A percentile compares a stretch with the other conserved stretches of the same genome.
phyloP scores from a whole-genome alignment of 2,797 vertebrate species.

The Parambassis ranga region DNA sequence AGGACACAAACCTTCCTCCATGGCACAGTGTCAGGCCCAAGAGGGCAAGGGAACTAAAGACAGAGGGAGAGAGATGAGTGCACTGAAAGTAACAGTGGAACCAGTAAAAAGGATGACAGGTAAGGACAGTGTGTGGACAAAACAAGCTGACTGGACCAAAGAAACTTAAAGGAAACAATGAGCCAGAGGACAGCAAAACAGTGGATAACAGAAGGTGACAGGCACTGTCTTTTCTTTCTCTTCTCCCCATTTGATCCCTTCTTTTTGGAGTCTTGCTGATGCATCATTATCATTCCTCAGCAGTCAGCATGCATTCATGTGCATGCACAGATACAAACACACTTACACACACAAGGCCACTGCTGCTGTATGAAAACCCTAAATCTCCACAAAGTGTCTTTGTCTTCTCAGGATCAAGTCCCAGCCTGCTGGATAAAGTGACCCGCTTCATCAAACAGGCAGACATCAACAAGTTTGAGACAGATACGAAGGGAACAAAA shows the following conservation, averaged over 20 bases:
- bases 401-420: background rate
- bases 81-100: slow-evolving; percentile 17
- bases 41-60: slow-evolving; percentile 40
- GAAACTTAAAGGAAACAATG: background rate
- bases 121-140: slow-evolving; percentile 33
- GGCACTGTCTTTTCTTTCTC: background rate
- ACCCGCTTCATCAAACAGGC: background rate
- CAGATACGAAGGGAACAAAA: slow-evolving; percentile 13
- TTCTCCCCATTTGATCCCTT: background rate
- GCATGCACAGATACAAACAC: slow-evolving; percentile 8
- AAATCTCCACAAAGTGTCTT: background rate
- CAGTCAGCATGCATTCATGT: slow-evolving; percentile 9
- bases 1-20: slow-evolving; percentile 47
- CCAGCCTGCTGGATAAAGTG: background rate
- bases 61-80: slow-evolving; percentile 7
- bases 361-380: background rate
- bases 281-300: slow-evolving; percentile 23
- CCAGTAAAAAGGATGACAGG: slow-evolving; percentile 11
- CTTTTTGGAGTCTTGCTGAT: slow-evolving; percentile 2
- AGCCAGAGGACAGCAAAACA: background rate
- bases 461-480: slow-evolving; percentile 7
- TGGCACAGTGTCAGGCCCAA: slow-evolving; percentile 53
- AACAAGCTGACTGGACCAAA: slow-evolving; percentile 17
- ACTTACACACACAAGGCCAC: background rate
- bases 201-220: background rate